A percentile compares a stretch with the other conserved stretches of the same genome.
Evolutionary conservation across 1,140 invertebrate genomes (phyloP).

Genomic region (Sitobion miscanthi): DNA sequence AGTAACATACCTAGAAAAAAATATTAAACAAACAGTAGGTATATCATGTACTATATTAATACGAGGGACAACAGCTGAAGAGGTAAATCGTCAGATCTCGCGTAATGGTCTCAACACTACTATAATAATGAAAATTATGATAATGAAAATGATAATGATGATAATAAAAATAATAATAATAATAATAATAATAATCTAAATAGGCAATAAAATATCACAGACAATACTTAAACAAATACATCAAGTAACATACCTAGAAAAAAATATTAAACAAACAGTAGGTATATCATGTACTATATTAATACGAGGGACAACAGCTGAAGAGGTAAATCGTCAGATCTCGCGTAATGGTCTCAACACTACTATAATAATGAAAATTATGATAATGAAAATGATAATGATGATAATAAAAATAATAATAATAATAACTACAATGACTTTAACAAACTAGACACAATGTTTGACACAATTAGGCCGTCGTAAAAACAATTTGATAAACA

Average conservation of each 20-base stretch:
- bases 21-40: background rate
- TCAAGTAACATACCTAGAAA: background rate
- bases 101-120: background rate
- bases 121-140: background rate
- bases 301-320: background rate
- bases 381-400: conserved; percentile 6
- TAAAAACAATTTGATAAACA: conserved; percentile 55
- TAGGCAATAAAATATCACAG: conserved; percentile 57
- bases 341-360: background rate
- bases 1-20: background rate
- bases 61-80: background rate
- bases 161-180: conserved; percentile 1
- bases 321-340: conserved; percentile 10
- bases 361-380: background rate
- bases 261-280: conserved; percentile 1
- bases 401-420: background rate
- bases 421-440: conserved; percentile 21
- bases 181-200: conserved; percentile 47
- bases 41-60: background rate
- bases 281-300: background rate
- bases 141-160: background rate
- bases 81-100: conserved; percentile 11
- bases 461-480: background rate
- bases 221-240: conserved; percentile 47
- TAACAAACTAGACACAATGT: conserved; percentile 31